Base-by-base conservation (phyloP, 2,888 invertebrate species). In the Pandemis heparana region DNA sequence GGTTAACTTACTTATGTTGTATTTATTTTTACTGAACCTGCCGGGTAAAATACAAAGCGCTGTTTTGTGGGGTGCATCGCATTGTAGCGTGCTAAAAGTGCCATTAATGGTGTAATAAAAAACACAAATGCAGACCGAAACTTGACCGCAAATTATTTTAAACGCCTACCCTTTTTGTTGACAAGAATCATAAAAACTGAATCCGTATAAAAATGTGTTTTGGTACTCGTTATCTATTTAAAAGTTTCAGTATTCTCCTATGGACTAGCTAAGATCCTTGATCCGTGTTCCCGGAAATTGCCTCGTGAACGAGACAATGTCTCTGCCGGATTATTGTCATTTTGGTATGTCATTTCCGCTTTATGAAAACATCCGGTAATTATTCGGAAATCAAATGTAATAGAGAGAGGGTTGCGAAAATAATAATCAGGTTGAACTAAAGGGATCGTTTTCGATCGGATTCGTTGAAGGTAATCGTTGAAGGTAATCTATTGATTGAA, bases 321-420 rank as follows among this genome's bases (percentile, higher is more conserved):
- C 89, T 89, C 83, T 80, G 84, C 85, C 76, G 85, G 87, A 90
- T 89, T 89, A 89, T 89, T 89, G 90, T 88, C 89, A 85, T 89
- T 89, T 89, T 86, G 85, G 87, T 86, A 88, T 88, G 86, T 88
- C 89, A 91, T 92, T 91, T 92, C 92, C 92, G 87, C 80, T 86
- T 85, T 83, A 85, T 82, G 86, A 87, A 89, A 91, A 90, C 85
- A 88, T 89, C 87, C 87, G 86, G 86, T 89, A 88, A 90, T 90
- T 90, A 90, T 90, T 87, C 87, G 87, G 87, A 90, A 89, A 89
- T 86, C 85, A 87, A 88, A 89, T 83, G 84, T 86, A 83, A 86
- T 81, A 83, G 79, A 77, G 79, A 85, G 82, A 82, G 83, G 82
- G 82, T 85, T 85, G 14, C 3, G 43, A 43, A 43, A 43, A 43